Percentiles rank a stretch among this genome's conserved stretches.
These are phyloP conservation scores for Molossus molossus DNA, from an alignment of 2,797 vertebrate genomes.

Conservation along the genomic window DNA sequence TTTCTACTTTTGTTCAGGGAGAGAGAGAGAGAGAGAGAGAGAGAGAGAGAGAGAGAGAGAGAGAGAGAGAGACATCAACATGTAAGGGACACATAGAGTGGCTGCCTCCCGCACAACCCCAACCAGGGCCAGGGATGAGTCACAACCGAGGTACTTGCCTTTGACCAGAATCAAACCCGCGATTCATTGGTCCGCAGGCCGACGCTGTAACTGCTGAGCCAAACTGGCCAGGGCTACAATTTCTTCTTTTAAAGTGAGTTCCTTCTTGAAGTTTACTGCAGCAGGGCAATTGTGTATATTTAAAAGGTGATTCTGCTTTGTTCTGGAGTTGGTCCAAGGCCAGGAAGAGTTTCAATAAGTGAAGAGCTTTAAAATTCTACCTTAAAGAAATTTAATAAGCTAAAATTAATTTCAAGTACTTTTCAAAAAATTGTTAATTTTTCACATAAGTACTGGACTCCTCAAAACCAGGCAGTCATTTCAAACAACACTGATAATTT, in stretches of 20 bases:
- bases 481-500: slow-evolving; percentile 67
- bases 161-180: no score
- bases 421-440: slow-evolving; percentile 65
- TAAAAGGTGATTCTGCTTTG: slow-evolving; percentile 79
- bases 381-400: slow-evolving; percentile 71
- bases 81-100: no score
- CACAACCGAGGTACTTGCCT: no score
- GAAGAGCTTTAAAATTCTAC: slow-evolving; percentile 79
- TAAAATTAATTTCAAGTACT: slow-evolving; percentile 72
- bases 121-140: no score
- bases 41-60: no score
- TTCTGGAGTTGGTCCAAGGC: slow-evolving; percentile 88
- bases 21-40: no score
- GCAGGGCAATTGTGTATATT: slow-evolving; percentile 43
- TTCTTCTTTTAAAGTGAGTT: background rate
- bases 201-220: no score
- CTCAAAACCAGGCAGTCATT: slow-evolving; percentile 74
- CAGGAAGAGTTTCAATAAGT: slow-evolving; percentile 75
- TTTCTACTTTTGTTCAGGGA: no score
- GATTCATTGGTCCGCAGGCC: no score
- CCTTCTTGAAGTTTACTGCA: slow-evolving; percentile 15
- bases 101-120: no score
- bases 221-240: background rate
- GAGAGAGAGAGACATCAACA: no score
- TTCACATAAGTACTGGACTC: slow-evolving; percentile 80